These are phyloP conservation scores for Myioborus miniatus DNA, from an alignment of 2,797 vertebrate genomes.

Conservation along the genomic window DNA sequence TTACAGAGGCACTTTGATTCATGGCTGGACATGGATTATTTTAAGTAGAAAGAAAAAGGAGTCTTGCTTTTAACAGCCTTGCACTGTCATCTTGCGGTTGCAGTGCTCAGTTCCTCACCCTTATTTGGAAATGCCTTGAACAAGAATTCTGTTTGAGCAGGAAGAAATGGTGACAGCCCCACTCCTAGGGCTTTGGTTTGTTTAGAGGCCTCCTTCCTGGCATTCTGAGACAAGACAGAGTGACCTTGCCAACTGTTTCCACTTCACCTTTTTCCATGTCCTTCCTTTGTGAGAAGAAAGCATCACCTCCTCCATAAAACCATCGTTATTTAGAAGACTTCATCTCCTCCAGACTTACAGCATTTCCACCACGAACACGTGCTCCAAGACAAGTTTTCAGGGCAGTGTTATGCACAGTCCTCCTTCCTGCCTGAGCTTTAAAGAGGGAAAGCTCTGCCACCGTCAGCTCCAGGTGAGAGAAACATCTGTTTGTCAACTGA, in stretches of 20 bases:
- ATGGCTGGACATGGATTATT: background rate
- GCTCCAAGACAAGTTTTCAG: background rate
- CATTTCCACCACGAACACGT: background rate
- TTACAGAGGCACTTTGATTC: background rate
- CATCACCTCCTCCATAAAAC: background rate
- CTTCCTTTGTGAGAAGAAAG: background rate
- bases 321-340: background rate
- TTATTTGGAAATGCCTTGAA: conserved; percentile 56
- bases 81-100: conserved; percentile 51
- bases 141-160: background rate
- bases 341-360: background rate
- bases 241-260: background rate
- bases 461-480: background rate
- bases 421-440: background rate
- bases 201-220: conserved; percentile 32
- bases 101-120: background rate
- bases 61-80: conserved; percentile 9
- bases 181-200: background rate
- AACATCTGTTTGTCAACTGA: background rate
- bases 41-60: conserved; percentile 6
- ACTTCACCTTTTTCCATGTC: background rate
- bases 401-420: background rate
- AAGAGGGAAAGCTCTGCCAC: background rate
- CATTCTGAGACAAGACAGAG: background rate
- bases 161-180: conserved; percentile 14